Percentiles rank a stretch among this genome's conserved stretches.
phyloP scores from a whole-genome alignment of 2,113 vertebrate species.

The Microtus pennsylvanicus region DNA sequence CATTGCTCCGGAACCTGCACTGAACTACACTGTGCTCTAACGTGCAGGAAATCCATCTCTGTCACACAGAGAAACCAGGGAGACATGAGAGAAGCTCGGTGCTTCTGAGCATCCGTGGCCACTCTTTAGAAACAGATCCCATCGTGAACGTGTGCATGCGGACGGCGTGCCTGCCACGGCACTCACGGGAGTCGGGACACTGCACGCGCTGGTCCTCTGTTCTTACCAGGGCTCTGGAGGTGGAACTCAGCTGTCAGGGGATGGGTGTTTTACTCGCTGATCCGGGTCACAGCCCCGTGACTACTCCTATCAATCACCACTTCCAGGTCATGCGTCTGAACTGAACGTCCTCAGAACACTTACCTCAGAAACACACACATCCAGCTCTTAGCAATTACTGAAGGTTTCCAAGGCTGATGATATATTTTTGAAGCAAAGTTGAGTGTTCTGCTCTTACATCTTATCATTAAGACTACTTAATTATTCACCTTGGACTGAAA shows the following conservation, averaged over 20 bases:
- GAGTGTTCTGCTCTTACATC: not conserved
- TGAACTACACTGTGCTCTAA: not conserved
- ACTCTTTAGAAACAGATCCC: not conserved
- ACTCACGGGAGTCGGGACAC: not conserved
- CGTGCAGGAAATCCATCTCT: not conserved
- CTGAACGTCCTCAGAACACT: not conserved
- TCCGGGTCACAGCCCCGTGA: not conserved
- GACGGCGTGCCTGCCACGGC: not conserved
- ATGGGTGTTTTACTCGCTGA: not conserved
- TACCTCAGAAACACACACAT: not conserved
- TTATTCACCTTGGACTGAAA: constrained; percentile 20
- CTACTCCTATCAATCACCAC: not conserved
- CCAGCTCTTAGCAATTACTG: constrained; percentile 21
- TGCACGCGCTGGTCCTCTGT: not conserved
- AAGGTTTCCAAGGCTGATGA: constrained; percentile 38
- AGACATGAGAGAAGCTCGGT: not conserved
- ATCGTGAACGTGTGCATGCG: fast-evolving
- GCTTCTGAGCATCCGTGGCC: not conserved
- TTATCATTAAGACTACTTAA: not conserved
- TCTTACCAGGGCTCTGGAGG: not conserved
- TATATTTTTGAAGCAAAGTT: not conserved
- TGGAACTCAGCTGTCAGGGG: not conserved
- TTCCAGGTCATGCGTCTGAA: not conserved
- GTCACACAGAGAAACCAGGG: not conserved
- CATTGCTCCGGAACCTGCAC: not conserved